These are phyloP conservation scores for Tinea pellionella DNA, from an alignment of 2,888 invertebrate genomes.

Conservation along the genomic window DNA sequence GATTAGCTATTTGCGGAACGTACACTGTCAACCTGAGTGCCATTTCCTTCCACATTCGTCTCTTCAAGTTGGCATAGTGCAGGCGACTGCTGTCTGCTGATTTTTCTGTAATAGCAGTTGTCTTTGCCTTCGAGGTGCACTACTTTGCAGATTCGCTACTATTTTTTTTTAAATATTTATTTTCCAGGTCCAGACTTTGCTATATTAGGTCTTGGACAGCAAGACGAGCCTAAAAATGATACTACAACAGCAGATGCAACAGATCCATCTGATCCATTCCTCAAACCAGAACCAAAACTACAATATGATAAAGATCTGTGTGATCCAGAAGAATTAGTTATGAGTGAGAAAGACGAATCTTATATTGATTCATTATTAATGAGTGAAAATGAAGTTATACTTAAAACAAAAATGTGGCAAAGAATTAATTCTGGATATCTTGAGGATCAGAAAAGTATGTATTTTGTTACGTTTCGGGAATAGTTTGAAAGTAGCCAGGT, in stretches of 20 bases:
- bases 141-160: too few species aligned
- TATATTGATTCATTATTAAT: constrained; percentile 91
- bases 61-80: too few species aligned
- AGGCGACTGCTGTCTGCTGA: too few species aligned
- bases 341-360: constrained; percentile 86
- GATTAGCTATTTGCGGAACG: too few species aligned
- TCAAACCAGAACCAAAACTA: constrained; percentile 45
- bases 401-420: constrained; percentile 90
- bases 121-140: too few species aligned
- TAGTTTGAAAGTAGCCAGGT: too few species aligned
- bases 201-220: constrained; percentile 77
- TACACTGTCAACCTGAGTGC: too few species aligned
- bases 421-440: constrained; percentile 89
- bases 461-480: too few species aligned
- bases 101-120: too few species aligned
- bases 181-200: constrained; percentile 76
- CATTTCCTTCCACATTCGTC: too few species aligned
- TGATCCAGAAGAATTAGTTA: constrained; percentile 68
- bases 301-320: constrained; percentile 39
- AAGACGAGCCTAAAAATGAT: constrained; percentile 31
- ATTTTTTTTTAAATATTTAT: background rate
- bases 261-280: constrained; percentile 30
- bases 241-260: too few species aligned
- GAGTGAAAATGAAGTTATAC: constrained; percentile 80
- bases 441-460: constrained; percentile 80